Conservation (phyloP, 2,113 vertebrate genomes). For the Microtus pennsylvanicus region DNA sequence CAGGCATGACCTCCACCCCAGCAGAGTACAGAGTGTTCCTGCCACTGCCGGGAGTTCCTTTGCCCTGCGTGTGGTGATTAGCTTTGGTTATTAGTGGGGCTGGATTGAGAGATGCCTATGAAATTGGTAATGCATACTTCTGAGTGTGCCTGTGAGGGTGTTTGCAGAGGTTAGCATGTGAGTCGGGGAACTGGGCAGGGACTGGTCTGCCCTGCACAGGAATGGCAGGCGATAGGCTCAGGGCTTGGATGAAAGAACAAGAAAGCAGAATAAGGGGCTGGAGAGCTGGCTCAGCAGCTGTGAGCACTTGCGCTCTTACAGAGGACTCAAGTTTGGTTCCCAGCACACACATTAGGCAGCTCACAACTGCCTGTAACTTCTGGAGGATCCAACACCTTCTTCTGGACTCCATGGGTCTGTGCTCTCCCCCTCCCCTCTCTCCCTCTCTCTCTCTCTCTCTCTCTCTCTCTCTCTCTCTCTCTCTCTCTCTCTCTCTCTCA, state of each 20-base stretch:
- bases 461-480: too few species aligned
- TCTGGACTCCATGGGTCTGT: neutral
- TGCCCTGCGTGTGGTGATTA: neutral
- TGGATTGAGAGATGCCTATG: neutral
- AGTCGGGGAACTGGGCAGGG: neutral
- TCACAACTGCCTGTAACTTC: neutral
- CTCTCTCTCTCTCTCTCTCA: too few species aligned
- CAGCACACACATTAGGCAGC: neutral
- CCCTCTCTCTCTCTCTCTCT: too few species aligned
- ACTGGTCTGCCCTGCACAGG: neutral
- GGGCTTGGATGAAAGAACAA: neutral
- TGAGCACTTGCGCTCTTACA: neutral
- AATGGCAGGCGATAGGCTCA: too few species aligned
- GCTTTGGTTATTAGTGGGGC: neutral
- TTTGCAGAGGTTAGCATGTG: neutral
- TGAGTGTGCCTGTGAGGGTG: too few species aligned
- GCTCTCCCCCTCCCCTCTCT: too few species aligned
- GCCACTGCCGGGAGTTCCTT: neutral
- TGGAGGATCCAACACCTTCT: neutral
- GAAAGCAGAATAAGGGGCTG: neutral
- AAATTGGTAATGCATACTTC: neutral
- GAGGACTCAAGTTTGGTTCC: neutral
- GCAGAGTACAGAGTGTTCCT: neutral
- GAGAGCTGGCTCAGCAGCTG: neutral
- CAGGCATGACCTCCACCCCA: neutral